These are phyloP conservation scores for Anisognathus igniventris DNA, from an alignment of 2,797 vertebrate species.

Conservation along the genomic window DNA sequence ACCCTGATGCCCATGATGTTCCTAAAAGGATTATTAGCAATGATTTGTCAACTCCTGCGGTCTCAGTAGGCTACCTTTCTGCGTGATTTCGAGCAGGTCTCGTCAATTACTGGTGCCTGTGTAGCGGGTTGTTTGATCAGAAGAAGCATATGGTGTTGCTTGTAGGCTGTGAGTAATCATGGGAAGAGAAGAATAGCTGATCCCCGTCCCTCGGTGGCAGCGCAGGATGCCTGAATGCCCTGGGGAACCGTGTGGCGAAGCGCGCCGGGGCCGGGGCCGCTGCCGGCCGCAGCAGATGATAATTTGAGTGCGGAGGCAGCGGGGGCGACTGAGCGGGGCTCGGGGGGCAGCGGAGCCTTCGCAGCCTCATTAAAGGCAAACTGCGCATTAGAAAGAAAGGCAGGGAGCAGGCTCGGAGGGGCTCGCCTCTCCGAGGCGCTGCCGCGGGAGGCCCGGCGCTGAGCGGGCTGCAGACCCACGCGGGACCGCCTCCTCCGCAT, in stretches of 20 bases:
- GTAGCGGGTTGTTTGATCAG: slow-evolving; percentile 80
- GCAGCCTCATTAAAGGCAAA: background rate
- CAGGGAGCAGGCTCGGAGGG: background rate
- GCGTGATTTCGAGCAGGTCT: slow-evolving; percentile 82
- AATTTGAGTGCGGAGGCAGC: slow-evolving; percentile 7
- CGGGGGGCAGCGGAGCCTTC: background rate
- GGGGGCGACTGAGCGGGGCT: background rate
- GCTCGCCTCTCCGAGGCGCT: background rate
- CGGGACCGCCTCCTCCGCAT: background rate
- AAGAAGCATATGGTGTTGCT: slow-evolving; percentile 80
- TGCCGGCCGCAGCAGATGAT: slow-evolving; percentile 30
- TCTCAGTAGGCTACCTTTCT: slow-evolving; percentile 82
- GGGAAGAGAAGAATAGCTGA: slow-evolving; percentile 64
- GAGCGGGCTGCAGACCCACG: background rate
- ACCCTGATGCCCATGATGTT: slow-evolving; percentile 67
- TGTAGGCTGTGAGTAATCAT: slow-evolving; percentile 69
- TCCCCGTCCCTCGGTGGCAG: slow-evolving; percentile 40
- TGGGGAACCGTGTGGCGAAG: slow-evolving; percentile 48
- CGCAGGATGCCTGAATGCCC: slow-evolving; percentile 54
- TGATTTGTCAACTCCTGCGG: slow-evolving; percentile 78
- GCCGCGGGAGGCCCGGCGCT: background rate
- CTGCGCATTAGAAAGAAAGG: background rate
- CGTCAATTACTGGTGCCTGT: slow-evolving; percentile 82
- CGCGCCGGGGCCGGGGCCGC: background rate
- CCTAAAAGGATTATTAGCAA: slow-evolving; percentile 81